These are phyloP conservation scores for Alloplasta piceator DNA, from an alignment of 2,888 invertebrate genomes.

Conservation along the genomic window DNA sequence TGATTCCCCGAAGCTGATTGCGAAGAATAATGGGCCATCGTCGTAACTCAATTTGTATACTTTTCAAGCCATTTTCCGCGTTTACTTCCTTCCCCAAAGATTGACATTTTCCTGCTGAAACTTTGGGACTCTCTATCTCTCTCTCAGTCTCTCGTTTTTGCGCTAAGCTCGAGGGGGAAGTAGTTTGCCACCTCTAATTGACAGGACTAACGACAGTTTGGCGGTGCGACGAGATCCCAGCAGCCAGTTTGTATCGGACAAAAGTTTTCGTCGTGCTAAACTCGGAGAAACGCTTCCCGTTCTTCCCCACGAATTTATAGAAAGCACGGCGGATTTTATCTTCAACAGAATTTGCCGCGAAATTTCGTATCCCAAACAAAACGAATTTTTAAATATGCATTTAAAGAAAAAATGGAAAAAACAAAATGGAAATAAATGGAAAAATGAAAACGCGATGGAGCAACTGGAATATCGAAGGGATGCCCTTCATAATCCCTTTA, in stretches of 20 bases:
- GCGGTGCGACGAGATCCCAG: background rate
- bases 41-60: too few relatives aligned
- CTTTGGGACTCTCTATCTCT: background rate
- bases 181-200: constrained; percentile 48
- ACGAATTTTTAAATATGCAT: too few relatives aligned
- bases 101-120: constrained; percentile 1
- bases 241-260: background rate
- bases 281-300: too few relatives aligned
- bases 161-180: constrained; percentile 9
- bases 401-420: background rate
- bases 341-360: too few relatives aligned
- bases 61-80: background rate
- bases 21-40: too few relatives aligned
- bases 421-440: background rate
- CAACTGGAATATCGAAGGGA: too few relatives aligned
- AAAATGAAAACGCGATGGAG: background rate
- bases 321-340: too few relatives aligned
- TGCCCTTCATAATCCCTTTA: too few relatives aligned
- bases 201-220: constrained; percentile 34
- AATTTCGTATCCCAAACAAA: too few relatives aligned
- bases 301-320: too few relatives aligned
- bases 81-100: background rate
- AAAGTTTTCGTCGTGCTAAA: too few relatives aligned
- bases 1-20: background rate
- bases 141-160: constrained; percentile 1